phyloP scores from a whole-genome alignment of 2,888 invertebrate genomes.

The Sussaba pulchella region DNA sequence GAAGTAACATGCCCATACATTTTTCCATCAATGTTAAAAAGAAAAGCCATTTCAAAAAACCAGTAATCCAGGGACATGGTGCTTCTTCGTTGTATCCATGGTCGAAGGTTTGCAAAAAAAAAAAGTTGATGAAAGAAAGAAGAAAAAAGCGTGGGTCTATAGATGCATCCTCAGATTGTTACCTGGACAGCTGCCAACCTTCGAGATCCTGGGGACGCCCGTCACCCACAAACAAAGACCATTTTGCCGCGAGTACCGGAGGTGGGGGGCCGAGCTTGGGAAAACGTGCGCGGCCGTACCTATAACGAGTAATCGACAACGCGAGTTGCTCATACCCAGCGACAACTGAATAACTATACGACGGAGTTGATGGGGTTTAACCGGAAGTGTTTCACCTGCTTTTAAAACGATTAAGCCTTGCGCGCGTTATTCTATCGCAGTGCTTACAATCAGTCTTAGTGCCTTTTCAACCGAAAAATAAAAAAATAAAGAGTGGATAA shows the following conservation, averaged over 20 bases:
- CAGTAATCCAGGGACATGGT: background rate
- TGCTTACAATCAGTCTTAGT: too few relatives aligned
- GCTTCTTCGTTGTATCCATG: background rate
- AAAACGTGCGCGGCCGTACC: constrained; percentile 13
- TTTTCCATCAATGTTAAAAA: too few relatives aligned
- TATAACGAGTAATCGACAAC: constrained; percentile 7
- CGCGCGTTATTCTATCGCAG: too few relatives aligned
- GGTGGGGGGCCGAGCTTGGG: constrained; percentile 9
- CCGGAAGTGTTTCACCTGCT: background rate
- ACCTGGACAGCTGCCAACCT: constrained; percentile 76
- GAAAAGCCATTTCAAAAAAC: too few relatives aligned
- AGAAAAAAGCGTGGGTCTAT: constrained; percentile 71
- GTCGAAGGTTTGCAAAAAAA: background rate
- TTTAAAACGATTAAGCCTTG: background rate
- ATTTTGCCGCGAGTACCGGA: constrained; percentile 48
- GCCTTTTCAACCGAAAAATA: too few relatives aligned
- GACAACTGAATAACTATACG: constrained; percentile 8
- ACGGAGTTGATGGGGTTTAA: background rate
- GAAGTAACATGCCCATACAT: too few relatives aligned
- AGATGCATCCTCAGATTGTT: constrained; percentile 74
- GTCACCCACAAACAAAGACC: constrained; percentile 53
- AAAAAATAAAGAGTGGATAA: too few relatives aligned
- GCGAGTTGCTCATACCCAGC: constrained; percentile 1
- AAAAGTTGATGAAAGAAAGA: constrained; percentile 41
- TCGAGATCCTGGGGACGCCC: constrained; percentile 47